Base-by-base conservation (phyloP, 2,888 invertebrate species). In the Chelonus formosanus region DNA sequence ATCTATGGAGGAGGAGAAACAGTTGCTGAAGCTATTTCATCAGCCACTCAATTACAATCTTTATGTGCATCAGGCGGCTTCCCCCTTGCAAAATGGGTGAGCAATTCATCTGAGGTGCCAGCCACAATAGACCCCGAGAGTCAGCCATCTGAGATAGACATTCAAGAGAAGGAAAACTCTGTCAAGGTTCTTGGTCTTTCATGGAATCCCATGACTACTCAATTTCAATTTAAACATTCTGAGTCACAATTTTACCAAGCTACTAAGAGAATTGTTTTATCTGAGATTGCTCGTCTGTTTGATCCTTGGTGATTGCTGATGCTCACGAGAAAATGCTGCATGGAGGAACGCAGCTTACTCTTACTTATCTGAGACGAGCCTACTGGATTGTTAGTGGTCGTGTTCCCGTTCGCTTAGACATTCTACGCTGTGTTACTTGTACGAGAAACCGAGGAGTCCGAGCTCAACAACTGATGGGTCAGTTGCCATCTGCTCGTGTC, bases 381-480 rank as follows among this genome's bases (percentile, higher is more conserved):
- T 68, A 64, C 36, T 72, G 72, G 70, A 64, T 70, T 7, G 32
- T 67, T 5, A 65, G 67, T 4, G 67, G 68, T 2, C 48, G 63
- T 20, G 56, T 35, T 3, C 54, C 68, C 8, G 56, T 73, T 0
- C 63, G 63, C 20, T 54, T 60, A 0, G 2, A 52, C 3, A 65
- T 71, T n/a, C 65, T 58, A n/a, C 58, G 65, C 5, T 72, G 67
- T 36, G 31, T 64, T 0, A 58, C 48, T 3, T 61, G 61, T 31
- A 31, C 52, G 0, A 5, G 61, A 31, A 32, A 54, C 5, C 50
- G 56, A 5, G 44, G 44, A 32, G 35, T 52, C 31, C 53, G 20
- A n/a, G 53, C 65, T 4, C 61, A 71, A 4, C 76, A 75, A 44
- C 34, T 74, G 3, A 80, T 79, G 78, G 77, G 72, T 6, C 63